These are phyloP conservation scores for Unio delphinus DNA, from an alignment of 2,888 invertebrate genomes.

Conservation along the genomic window DNA sequence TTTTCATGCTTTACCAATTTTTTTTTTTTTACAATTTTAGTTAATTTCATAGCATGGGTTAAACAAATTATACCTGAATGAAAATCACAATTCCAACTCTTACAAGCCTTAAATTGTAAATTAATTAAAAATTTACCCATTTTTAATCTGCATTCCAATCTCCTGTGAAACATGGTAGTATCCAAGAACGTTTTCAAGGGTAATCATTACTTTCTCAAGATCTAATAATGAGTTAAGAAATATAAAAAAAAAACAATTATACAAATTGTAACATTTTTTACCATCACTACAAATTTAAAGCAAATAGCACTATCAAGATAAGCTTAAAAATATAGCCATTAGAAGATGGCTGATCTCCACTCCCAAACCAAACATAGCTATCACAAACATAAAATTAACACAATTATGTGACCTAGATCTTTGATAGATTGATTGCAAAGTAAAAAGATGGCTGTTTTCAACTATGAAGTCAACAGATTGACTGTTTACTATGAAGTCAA, in stretches of 20 bases:
- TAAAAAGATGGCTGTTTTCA: too few species aligned
- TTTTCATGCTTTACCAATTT: too few species aligned
- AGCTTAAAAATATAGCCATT: too few species aligned
- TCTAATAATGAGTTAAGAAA: slow-evolving; percentile 76
- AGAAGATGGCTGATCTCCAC: too few species aligned
- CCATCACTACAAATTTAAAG: neutral
- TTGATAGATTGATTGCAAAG: too few species aligned
- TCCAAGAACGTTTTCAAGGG: slow-evolving; percentile 93
- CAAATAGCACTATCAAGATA: neutral
- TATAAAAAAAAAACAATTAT: neutral
- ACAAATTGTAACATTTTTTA: neutral
- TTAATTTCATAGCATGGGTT: neutral
- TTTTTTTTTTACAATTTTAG: too few species aligned
- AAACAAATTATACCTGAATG: neutral
- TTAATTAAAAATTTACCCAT: slow-evolving; percentile 78
- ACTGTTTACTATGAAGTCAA: too few species aligned
- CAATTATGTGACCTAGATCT: too few species aligned
- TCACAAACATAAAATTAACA: too few species aligned
- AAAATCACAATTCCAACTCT: too few species aligned
- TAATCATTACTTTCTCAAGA: slow-evolving; percentile 89
- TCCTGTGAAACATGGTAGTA: slow-evolving; percentile 96
- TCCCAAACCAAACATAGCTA: too few species aligned
- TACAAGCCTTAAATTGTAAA: neutral
- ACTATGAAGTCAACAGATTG: too few species aligned
- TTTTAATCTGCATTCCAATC: slow-evolving; percentile 87